Percentiles rank a stretch among this genome's conserved stretches.
Evolutionary conservation across 2,797 vertebrate genomes (phyloP).

Genomic region (Characodon lateralis): DNA sequence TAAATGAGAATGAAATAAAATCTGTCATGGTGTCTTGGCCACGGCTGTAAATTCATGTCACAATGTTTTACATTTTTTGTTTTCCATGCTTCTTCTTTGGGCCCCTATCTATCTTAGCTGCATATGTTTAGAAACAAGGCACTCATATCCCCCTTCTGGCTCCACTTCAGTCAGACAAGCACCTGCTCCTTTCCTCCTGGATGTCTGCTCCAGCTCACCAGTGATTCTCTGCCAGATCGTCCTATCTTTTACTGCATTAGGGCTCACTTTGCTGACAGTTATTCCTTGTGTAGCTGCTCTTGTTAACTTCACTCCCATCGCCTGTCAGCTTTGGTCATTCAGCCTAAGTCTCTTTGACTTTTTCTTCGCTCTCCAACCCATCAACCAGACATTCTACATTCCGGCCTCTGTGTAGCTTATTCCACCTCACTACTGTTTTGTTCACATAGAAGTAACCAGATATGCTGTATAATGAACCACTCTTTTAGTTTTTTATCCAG

Average conservation of each 20-base stretch:
- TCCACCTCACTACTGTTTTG: conserved; percentile 1
- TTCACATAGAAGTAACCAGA: conserved; percentile 13
- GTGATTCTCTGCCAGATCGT: conserved; percentile 6
- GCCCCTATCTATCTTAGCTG: background rate
- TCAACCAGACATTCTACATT: background rate
- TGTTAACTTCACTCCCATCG: conserved; percentile 10
- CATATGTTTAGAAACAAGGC: background rate
- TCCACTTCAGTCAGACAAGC: conserved; percentile 1
- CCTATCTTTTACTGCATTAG: background rate
- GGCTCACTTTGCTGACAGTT: conserved; percentile 1
- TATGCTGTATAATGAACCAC: background rate
- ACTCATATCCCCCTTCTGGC: background rate
- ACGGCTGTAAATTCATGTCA: background rate
- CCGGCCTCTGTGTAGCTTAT: conserved; percentile 6
- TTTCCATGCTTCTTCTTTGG: background rate
- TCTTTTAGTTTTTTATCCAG: background rate
- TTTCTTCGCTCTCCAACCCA: conserved; percentile 6
- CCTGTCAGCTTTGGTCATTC: conserved; percentile 18
- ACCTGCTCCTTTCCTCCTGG: conserved; percentile 8
- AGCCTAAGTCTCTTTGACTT: conserved; percentile 5
- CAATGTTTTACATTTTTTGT: background rate
- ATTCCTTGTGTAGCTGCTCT: conserved; percentile 9
- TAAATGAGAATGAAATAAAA: too few relatives aligned
- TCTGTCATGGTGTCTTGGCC: background rate
- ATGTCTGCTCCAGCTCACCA: background rate